Evolutionary conservation across 2,797 vertebrate genomes (phyloP), one percentile per base, ranked within the genome.

Genomic region (Kryptopterus vitreolus): DNA sequence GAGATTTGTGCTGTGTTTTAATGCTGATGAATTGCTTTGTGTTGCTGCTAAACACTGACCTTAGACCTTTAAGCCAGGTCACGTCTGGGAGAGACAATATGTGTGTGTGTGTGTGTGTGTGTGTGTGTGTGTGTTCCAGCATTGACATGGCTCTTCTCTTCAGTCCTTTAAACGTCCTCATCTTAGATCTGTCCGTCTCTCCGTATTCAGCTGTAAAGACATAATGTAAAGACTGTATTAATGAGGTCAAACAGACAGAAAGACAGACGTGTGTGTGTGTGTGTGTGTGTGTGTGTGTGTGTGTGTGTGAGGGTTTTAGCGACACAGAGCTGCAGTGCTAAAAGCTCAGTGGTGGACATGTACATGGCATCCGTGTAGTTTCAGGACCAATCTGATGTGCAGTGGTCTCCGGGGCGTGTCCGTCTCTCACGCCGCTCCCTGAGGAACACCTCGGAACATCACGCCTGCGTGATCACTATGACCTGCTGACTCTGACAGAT

Each of bases 321-420:
- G 87, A 81, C 78, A 89, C 90, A 89, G 91, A 70, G 82, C 80
- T 80, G 76, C 89, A 82, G 96, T 92, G 97, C 96, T 96, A 98
- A 98, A 98, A 98, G 96, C 95, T 84, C 87, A 90, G 85, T 11
- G 85, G 86, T 82, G 87, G 79, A 83, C 83, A 16, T 13, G 24
- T 66, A 76, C 63, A 70, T 8, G 9, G 29, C 20, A 12, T 9
- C 76, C 62, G 24, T 29, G 31, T 26, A 66, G 48, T 31, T 70
- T 52, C 89, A 92, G 88, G 72, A 88, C 83, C 70, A 87, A 88
- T 90, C 89, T 93, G 91, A 92, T 92, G 90, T 88, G 89, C 89
- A 88, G 9, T 46, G 12, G 68, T 70, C 66, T 31, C 68, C 20
- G 3, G 46, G 46, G 15, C 46, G 68, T 52, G 46, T 52, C 46